Percentiles rank a stretch among this genome's conserved stretches.
Conservation (phyloP, 2,113 vertebrate species). For the Limnothrissa miodon region DNA sequence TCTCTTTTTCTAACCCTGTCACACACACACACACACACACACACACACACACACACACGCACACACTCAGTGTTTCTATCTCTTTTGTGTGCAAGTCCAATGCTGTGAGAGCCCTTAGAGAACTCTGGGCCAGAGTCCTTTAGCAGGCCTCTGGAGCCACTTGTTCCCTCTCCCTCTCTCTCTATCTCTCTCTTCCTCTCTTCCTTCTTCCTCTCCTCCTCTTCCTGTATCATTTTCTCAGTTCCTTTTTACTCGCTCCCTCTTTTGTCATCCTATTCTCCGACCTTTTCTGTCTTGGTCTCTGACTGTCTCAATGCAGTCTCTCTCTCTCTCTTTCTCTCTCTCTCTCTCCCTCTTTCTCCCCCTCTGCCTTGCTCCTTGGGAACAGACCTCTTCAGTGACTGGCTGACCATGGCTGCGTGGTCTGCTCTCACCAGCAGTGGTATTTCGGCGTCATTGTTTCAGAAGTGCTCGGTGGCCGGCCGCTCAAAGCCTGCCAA, state of each 20-base stretch:
- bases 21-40: constrained; percentile 13
- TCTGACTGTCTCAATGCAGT: neutral
- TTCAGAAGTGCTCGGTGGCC: constrained; percentile 14
- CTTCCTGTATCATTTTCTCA: neutral
- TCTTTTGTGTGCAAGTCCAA: neutral
- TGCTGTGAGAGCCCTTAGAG: constrained; percentile 25
- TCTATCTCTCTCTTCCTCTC: neutral
- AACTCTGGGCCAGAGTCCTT: constrained; percentile 9
- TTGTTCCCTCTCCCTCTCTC: neutral
- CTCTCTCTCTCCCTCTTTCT: neutral
- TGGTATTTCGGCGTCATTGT: constrained; percentile 20
- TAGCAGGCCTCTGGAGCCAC: neutral
- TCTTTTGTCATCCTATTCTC: neutral
- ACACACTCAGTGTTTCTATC: neutral
- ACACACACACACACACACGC: constrained; percentile 6
- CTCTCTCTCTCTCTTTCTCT: neutral
- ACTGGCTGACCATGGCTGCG: constrained; percentile 1
- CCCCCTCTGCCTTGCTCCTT: neutral
- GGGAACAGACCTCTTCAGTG: neutral
- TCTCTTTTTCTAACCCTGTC: no score
- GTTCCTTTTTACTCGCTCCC: neutral
- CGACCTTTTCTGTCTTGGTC: neutral
- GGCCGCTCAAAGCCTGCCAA: constrained; percentile 13
- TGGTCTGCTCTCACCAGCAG: neutral
- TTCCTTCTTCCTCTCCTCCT: neutral